Evolutionary conservation across 2,797 vertebrate genomes (phyloP).

Genomic region (Tokudaia tokunoshimensis): DNA sequence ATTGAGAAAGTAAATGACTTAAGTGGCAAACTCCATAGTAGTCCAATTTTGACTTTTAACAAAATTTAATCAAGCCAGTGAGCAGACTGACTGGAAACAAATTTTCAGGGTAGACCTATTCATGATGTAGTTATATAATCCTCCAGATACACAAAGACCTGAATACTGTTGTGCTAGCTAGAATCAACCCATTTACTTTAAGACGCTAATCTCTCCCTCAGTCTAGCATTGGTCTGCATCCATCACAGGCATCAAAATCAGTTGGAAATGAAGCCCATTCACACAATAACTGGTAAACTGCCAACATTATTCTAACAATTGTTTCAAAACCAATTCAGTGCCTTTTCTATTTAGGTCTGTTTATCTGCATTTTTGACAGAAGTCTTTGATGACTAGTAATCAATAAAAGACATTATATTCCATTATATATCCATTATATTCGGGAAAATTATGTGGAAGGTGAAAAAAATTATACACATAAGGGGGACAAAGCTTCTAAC

Average conservation of each 20-base stretch:
- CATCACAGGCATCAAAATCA: neutral
- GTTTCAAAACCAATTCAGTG: neutral
- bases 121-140: neutral
- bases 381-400: neutral
- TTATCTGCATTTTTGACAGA: neutral
- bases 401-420: neutral
- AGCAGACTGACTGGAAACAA: conserved; percentile 22
- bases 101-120: neutral
- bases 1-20: neutral
- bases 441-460: neutral
- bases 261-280: neutral
- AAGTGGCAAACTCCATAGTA: neutral
- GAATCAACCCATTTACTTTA: neutral
- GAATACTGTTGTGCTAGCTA: neutral
- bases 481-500: neutral
- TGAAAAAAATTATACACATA: neutral
- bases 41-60: conserved; percentile 17
- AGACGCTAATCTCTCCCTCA: neutral
- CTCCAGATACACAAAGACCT: neutral
- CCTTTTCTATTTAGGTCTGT: neutral
- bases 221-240: neutral
- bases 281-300: neutral
- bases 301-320: neutral
- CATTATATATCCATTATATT: neutral
- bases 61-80: conserved; percentile 21